phyloP scores from a whole-genome alignment of 2,888 invertebrate species.

The Himalopsyche japonica region DNA sequence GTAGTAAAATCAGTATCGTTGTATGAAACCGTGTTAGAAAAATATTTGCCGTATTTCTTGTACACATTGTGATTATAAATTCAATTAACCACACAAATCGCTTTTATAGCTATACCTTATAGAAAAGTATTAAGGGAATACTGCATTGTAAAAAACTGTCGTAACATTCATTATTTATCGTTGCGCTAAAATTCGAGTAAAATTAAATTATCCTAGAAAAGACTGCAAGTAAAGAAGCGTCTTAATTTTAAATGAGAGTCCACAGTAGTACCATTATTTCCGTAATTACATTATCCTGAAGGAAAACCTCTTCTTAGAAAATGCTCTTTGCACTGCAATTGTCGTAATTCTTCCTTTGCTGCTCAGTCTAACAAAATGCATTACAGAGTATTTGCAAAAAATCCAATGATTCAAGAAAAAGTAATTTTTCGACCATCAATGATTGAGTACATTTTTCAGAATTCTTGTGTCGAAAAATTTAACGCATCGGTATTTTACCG shows the following conservation, averaged over 20 bases:
- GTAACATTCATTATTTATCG: background rate
- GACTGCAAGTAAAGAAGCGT: background rate
- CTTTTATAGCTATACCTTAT: background rate
- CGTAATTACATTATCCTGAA: background rate
- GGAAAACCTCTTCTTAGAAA: background rate
- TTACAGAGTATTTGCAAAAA: background rate
- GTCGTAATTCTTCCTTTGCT: background rate
- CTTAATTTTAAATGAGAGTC: constrained; percentile 1
- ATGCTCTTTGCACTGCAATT: background rate
- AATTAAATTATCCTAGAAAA: background rate
- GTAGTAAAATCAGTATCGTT: too few species aligned
- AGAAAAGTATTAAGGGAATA: background rate
- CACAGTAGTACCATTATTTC: background rate
- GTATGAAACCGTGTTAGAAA: too few species aligned
- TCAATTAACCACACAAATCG: too few species aligned
- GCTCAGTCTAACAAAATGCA: background rate
- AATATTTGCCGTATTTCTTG: too few species aligned
- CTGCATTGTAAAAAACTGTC: background rate
- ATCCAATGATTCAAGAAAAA: background rate
- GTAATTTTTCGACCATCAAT: too few species aligned
- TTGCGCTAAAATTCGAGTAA: background rate
- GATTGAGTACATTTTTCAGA: background rate
- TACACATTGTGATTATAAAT: too few species aligned
- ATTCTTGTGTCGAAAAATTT: too few species aligned
- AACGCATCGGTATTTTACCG: too few species aligned